These are phyloP conservation scores for Haemorhous mexicanus DNA, from an alignment of 2,113 vertebrate species.

Conservation along the genomic window DNA sequence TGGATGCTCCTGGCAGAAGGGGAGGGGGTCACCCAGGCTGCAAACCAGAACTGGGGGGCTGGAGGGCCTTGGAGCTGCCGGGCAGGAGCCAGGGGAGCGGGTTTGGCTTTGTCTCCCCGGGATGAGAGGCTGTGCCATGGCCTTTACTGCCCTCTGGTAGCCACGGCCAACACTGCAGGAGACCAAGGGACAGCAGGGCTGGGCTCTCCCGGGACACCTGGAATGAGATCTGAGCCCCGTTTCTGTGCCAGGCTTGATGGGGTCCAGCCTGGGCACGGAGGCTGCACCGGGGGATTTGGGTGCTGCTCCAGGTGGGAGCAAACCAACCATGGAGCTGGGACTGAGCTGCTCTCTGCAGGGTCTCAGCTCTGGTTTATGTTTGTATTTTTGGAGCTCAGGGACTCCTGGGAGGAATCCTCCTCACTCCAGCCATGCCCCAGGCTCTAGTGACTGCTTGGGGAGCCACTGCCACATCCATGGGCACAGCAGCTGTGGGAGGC, in stretches of 20 bases:
- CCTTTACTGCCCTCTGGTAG: constrained; percentile 51
- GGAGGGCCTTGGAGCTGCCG: rapidly evolving
- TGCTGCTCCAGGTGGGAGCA: neutral
- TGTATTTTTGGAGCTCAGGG: neutral
- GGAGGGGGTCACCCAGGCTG: neutral
- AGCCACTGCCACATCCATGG: neutral
- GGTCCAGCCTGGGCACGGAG: rapidly evolving
- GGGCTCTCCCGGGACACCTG: neutral
- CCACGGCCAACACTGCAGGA: neutral
- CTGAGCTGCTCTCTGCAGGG: neutral
- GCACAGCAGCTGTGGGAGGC: rapidly evolving
- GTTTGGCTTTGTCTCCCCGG: neutral
- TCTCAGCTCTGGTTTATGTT: neutral
- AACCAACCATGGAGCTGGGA: neutral
- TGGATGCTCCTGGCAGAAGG: neutral
- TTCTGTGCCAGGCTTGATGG: neutral
- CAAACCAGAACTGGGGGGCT: neutral
- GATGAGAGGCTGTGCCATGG: neutral
- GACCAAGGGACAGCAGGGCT: neutral
- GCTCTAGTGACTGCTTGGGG: neutral
- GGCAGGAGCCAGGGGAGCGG: rapidly evolving
- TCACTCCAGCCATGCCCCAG: rapidly evolving
- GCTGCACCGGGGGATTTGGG: neutral
- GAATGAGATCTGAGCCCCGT: rapidly evolving
- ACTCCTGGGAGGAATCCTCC: neutral